Percentiles rank a stretch among this genome's conserved stretches.
Evolutionary conservation across 2,888 invertebrate species (phyloP).

Genomic region (Toxonevra muliebris): DNA sequence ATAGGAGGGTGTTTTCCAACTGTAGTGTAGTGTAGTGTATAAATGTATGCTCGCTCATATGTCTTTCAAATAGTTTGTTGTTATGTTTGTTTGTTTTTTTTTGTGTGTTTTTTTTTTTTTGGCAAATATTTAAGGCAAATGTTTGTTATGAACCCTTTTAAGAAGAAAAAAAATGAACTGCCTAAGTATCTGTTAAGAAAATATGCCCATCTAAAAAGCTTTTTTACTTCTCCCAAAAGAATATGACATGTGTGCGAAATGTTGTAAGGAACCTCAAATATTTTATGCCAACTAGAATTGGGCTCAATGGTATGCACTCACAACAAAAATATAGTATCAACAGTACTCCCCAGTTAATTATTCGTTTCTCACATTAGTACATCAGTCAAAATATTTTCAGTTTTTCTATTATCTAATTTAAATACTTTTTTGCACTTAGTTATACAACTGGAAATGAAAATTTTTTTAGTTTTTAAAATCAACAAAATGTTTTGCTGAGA

Average conservation of each 20-base stretch:
- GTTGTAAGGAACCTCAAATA: conserved; percentile 7
- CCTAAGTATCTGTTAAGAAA: conserved; percentile 8
- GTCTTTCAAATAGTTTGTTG: background rate
- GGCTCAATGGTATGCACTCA: too few species aligned
- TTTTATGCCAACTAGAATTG: conserved; percentile 8
- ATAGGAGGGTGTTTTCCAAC: background rate
- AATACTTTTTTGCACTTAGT: too few species aligned
- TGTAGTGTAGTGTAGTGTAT: background rate
- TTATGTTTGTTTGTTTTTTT: background rate
- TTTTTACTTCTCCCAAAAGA: conserved; percentile 1
- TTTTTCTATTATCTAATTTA: too few species aligned
- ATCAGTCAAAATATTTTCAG: too few species aligned
- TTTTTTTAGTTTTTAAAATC: too few species aligned
- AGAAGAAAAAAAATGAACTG: background rate
- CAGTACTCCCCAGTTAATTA: too few species aligned
- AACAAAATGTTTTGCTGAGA: too few species aligned
- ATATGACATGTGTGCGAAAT: conserved; percentile 18
- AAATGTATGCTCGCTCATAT: background rate
- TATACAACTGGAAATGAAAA: too few species aligned
- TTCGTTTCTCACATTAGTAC: too few species aligned
- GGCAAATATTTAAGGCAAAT: conserved; percentile 12
- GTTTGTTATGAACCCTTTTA: conserved; percentile 12
- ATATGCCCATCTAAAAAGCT: conserved; percentile 3
- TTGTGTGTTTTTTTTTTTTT: too few species aligned
- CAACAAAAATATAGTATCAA: too few species aligned